Base-by-base conservation (phyloP, 2,888 invertebrate genomes). In the Steromphala cineraria region DNA sequence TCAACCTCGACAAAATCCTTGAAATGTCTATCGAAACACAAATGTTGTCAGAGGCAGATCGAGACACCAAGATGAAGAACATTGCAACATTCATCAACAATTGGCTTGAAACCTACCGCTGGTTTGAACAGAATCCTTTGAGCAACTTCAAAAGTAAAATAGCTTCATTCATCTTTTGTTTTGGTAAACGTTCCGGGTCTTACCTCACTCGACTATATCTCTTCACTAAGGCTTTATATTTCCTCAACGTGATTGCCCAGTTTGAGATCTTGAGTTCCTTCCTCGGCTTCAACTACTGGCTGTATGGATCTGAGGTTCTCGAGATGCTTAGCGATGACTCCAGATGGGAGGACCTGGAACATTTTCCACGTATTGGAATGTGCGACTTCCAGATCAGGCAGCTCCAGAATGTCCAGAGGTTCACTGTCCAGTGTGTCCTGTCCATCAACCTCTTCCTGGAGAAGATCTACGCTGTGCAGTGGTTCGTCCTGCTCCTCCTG, bases 401-500 rank as follows among this genome's bases (percentile, higher is more conserved):
- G 79, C 84, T 89, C 28, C 86, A 87, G 80, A 89, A 89, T 81
- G 85, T 89, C 28, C 87, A 88, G 81, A 81, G 86, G 55, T 89
- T 86, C 82, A 89, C 87, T 3, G 89, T 89, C 3, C 89, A 89
- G 77, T 89, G 89, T 71, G 89, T 88, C 15, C 77, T 89, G 36
- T 87, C 89, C 0, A 89, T 89, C 74, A 89, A 89, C 71, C 81
- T 89, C 53, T 89, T 89, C 80, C 89, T 88, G 82, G 89, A 89
- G 82, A 89, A 89, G 83, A 88, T 89, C 71, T 89, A 88, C 81
- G 85, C 86, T 10, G 87, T 88, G 78, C 79, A 87, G 5, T 89
- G 89, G 89, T 89, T 88, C 80, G 89, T 88, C 87, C 87, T 89
- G 46, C 87, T 88, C 46, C 80, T 88, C 13, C 86, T 89, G 53